These are phyloP conservation scores for Hemitrygon akajei DNA, from an alignment of 2,797 vertebrate species.

Conservation along the genomic window DNA sequence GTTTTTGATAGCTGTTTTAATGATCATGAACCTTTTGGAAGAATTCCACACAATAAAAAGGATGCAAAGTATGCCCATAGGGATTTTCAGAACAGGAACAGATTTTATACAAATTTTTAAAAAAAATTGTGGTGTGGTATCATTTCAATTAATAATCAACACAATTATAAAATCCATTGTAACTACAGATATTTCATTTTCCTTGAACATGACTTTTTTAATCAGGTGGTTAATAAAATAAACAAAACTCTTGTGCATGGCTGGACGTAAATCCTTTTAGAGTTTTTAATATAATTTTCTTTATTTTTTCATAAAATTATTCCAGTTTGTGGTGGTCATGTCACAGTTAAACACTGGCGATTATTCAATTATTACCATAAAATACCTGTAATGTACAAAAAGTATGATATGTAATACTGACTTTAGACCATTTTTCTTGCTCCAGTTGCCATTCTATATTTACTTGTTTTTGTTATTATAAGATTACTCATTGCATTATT, in stretches of 20 bases:
- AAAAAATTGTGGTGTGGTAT: constrained; percentile 3
- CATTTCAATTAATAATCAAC: background rate
- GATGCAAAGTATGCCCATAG: constrained; percentile 76
- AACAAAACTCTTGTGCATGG: background rate
- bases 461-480: background rate
- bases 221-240: background rate
- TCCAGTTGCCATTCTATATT: constrained; percentile 1
- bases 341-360: background rate
- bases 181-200: background rate
- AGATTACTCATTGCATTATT: background rate
- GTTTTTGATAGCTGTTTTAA: constrained; percentile 90
- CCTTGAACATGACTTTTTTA: background rate
- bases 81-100: constrained; percentile 76
- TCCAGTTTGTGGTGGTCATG: background rate
- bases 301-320: background rate
- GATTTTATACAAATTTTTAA: constrained; percentile 80
- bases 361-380: background rate
- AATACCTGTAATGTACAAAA: background rate
- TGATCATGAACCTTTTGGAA: constrained; percentile 86
- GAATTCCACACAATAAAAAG: constrained; percentile 76
- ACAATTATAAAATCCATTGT: background rate
- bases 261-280: background rate
- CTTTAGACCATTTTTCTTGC: background rate
- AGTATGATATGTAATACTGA: background rate
- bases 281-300: background rate